Evolutionary conservation across 2,888 invertebrate genomes (phyloP), one percentile per base, ranked within the genome.

Genomic region (Augiades crinisus): DNA sequence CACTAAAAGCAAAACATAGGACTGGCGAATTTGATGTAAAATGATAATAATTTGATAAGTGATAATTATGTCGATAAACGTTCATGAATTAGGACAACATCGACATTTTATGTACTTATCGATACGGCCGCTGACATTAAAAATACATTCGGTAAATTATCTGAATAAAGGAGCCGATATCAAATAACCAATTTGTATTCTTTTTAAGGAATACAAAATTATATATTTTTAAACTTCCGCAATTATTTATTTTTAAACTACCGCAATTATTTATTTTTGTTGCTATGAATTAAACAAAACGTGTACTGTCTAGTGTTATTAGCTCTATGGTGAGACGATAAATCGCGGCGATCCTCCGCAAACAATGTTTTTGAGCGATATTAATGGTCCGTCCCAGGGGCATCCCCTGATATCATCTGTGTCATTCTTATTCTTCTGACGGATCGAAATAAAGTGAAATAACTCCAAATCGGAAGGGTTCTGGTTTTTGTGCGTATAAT

Each of bases 341-440:
- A 83, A 83, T 83, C 78, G 78, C 68, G 69, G 75, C 72, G 71
- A 73, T 78, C 78, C 79, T 80, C 71, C 64, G 67, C 82, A 83
- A 84, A 84, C 81, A 83, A 78, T 82, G 82, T 81, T 78, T 78
- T 74, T 80, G 84, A 84, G 71, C 75, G 75, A 70, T 85, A 84
- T 84, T 82, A 84, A 82, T 82, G 78, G 74, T 67, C 59, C 68
- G 24, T 46, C 38, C 62, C 64, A 37, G 38, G 66, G 68, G 74
- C 72, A 56, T 45, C 50, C 63, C 64, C 64, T 60, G 74, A 76
- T 78, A 78, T 73, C 76, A 72, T 75, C 74, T 78, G 69, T 73
- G 59, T 80, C 55, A 43, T 50, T 41, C 75, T 74, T 71, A 72
- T 72, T 77, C 77, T 75, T 73, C 71, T 72, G 75, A 78, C 69